Conservation (phyloP, 2,888 invertebrate species). For the Volucella inanis region DNA sequence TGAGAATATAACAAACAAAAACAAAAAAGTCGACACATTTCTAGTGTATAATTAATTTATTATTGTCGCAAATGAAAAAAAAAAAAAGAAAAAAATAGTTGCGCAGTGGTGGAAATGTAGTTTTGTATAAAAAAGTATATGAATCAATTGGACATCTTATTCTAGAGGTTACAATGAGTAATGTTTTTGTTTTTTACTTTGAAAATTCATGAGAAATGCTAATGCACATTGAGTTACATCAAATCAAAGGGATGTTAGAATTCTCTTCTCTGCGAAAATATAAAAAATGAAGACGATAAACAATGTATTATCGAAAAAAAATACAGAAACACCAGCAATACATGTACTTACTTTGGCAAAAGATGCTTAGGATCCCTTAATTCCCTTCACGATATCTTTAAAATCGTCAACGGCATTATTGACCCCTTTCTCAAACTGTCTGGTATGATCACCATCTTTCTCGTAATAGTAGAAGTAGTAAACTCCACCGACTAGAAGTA, state of each 20-base stretch:
- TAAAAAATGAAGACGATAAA: neutral
- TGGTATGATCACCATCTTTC: conserved; percentile 26
- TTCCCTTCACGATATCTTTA: conserved; percentile 42
- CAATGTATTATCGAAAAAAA: neutral
- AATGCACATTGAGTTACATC: conserved; percentile 36
- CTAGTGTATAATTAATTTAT: neutral
- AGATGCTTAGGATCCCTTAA: conserved; percentile 34
- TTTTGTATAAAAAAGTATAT: conserved; percentile 23
- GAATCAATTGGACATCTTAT: conserved; percentile 19
- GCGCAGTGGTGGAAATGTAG: conserved; percentile 35
- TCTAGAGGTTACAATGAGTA: conserved; percentile 34
- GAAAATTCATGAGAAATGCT: conserved; percentile 49
- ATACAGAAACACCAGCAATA: neutral
- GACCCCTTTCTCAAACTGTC: conserved; percentile 27
- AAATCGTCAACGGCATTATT: conserved; percentile 43
- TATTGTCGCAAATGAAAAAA: conserved; percentile 26
- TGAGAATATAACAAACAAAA: too few species aligned
- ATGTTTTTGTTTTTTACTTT: conserved; percentile 18
- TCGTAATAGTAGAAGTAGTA: conserved; percentile 69
- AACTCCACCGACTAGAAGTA: conserved; percentile 48
- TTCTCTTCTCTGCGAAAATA: neutral
- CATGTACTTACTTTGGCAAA: conserved; percentile 20
- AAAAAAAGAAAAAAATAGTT: conserved; percentile 15
- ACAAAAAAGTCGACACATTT: too few species aligned
- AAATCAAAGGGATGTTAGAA: neutral